phyloP scores from a whole-genome alignment of 2,113 vertebrate genomes.

The Dolichotis patagonum region DNA sequence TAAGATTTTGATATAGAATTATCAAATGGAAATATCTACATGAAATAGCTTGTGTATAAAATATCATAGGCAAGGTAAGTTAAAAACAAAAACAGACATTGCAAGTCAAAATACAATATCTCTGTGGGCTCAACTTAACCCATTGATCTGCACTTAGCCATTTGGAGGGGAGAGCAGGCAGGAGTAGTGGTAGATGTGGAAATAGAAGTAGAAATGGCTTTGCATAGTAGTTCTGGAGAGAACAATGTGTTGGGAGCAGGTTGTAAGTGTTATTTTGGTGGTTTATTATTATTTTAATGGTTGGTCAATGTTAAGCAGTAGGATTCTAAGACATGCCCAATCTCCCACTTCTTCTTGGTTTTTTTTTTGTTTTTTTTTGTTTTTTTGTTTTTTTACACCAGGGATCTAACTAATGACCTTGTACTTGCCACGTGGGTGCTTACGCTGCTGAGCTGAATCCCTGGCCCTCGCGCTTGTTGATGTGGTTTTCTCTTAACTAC shows the following conservation, averaged over 20 bases:
- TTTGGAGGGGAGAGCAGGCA: background rate
- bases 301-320: background rate
- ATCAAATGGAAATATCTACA: background rate
- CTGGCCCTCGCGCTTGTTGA: background rate
- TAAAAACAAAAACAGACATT: background rate
- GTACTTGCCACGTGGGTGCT: too few relatives aligned
- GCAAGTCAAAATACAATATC: background rate
- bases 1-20: constrained; percentile 22
- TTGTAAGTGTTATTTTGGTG: background rate
- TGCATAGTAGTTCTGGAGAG: background rate
- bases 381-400: too few relatives aligned
- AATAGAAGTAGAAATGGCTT: background rate
- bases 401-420: too few relatives aligned
- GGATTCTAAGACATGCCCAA: background rate
- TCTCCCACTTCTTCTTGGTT: background rate
- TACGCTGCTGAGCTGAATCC: too few relatives aligned
- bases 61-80: background rate
- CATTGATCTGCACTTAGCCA: background rate
- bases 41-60: constrained; percentile 20
- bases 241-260: background rate
- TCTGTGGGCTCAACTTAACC: background rate
- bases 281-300: background rate
- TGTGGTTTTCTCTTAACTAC: background rate
- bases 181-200: too few relatives aligned
- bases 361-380: too few relatives aligned